A percentile compares a stretch with the other conserved stretches of the same genome.
These are phyloP conservation scores for Ia io DNA, from an alignment of 2,113 vertebrate species.

Conservation along the genomic window DNA sequence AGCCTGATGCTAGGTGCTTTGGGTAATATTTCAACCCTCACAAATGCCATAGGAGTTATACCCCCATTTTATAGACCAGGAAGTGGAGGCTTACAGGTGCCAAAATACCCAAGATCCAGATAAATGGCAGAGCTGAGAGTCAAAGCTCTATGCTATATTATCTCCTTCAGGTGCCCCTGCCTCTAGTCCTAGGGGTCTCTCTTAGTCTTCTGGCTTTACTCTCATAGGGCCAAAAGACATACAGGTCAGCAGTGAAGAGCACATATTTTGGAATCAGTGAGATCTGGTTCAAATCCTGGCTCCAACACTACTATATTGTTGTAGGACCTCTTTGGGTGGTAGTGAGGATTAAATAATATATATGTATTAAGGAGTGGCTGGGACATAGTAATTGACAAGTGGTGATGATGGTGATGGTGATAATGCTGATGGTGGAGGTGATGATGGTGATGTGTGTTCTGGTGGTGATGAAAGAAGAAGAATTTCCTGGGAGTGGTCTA, in stretches of 20 bases:
- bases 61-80: not conserved
- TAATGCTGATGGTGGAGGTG: fast-evolving
- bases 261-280: not conserved
- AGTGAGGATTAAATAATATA: not conserved
- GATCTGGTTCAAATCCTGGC: not conserved
- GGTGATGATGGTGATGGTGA: fast-evolving
- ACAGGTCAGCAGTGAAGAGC: not conserved
- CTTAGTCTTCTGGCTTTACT: not conserved
- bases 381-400: not conserved
- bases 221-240: not conserved
- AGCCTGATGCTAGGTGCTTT: not conserved
- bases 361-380: not conserved
- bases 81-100: not conserved
- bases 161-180: not conserved
- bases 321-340: not conserved
- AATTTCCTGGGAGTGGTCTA: not conserved
- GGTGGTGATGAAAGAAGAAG: not conserved
- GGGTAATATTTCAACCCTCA: not conserved
- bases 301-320: not conserved
- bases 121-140: not conserved
- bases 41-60: not conserved
- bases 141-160: not conserved
- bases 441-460: fast-evolving
- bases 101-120: not conserved
- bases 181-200: not conserved